Base-by-base conservation (phyloP, 2,888 invertebrate species). In the Mesorhabditis sp. region DNA sequence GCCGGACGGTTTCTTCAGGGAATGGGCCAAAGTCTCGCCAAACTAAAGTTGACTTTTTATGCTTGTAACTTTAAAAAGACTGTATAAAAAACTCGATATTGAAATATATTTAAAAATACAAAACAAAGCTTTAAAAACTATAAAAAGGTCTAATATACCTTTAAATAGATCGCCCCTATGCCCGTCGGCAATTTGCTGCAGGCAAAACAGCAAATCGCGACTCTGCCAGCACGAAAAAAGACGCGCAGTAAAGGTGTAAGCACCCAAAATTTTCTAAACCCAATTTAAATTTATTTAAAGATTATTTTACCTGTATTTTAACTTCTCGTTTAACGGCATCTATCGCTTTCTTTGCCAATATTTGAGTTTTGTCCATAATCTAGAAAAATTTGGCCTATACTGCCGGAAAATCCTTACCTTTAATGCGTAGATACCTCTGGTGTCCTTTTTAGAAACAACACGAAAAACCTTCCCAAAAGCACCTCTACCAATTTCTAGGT, bases 401-500 rank as follows among this genome's bases (percentile, higher is more conserved):
- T n/a, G n/a, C n/a, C n/a, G n/a, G n/a, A n/a, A n/a, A n/a, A n/a
- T n/a, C n/a, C n/a, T n/a, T n/a, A 86, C 91, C 90, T 95, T 95
- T 78, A 95, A 89, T 67, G 95, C 95, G 88, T 91, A 93, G 75
- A 90, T 87, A 81, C 90, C 89, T 73, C 89, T 88, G 71, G 90
- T 90, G 78, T 90, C 75, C 45, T 74, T 89, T 13, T 72, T 68
- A 45, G 76, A 72, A 43, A 72, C 73, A 93, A 92, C 93, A 89
- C 92, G 92, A 83, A 92, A 92, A 4, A 95, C 95, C 87, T 91
- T 91, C 42, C 95, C 94, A 87, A 93, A 95, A 41, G 94, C 92
- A 74, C 95, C 95, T 84, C 90, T 91, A n/a, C 93, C 92, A 85
- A 95, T 91, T 72, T 91, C 90, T 77, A 91, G 90, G 67, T 91